phyloP scores from a whole-genome alignment of 2,888 invertebrate genomes.

The Beris chalybata region DNA sequence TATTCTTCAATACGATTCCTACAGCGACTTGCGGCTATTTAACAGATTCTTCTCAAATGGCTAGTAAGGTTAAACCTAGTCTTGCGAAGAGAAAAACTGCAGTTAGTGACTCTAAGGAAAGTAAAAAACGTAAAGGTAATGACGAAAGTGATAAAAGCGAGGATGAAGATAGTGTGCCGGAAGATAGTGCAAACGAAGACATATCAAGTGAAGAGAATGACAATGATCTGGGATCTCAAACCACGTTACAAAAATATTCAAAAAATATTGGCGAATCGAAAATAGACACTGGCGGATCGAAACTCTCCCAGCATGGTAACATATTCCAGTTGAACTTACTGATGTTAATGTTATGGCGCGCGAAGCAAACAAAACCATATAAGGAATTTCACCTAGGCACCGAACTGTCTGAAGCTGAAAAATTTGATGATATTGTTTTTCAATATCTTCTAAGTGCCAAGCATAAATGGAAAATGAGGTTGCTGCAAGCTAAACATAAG shows the following conservation, averaged over 20 bases:
- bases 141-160: too few relatives aligned
- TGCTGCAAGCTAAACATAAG: constrained; percentile 11
- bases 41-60: too few relatives aligned
- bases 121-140: too few relatives aligned
- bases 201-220: too few relatives aligned
- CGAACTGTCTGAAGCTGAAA: constrained; percentile 13
- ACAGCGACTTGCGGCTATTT: too few relatives aligned
- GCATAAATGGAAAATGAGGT: neutral
- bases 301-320: neutral
- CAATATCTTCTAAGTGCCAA: neutral
- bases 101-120: too few relatives aligned
- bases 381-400: neutral
- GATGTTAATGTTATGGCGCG: neutral
- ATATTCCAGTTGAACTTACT: neutral
- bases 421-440: constrained; percentile 14
- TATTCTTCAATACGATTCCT: too few relatives aligned
- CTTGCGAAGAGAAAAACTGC: too few relatives aligned
- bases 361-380: neutral
- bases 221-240: too few relatives aligned
- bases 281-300: neutral
- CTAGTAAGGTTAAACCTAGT: too few relatives aligned
- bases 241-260: neutral
- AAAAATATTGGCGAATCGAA: neutral
- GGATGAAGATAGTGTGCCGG: too few relatives aligned
- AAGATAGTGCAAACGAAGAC: too few relatives aligned